Conservation (phyloP, 37 sponge, comb jelly and placozoan genomes). For the Axinella damicornis region DNA sequence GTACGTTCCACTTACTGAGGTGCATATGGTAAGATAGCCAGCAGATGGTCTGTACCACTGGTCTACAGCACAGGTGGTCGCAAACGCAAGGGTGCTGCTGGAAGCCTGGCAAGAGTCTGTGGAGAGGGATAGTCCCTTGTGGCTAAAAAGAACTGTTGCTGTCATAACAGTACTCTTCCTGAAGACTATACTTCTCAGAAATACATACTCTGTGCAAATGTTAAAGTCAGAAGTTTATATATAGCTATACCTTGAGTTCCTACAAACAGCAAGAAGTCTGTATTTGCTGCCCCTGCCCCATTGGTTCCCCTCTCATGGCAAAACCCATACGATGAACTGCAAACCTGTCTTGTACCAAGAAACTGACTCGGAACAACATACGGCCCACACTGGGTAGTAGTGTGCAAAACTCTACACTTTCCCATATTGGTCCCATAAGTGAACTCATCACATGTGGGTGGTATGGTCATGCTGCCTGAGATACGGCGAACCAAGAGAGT, state of each 20-base stretch:
- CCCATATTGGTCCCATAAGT: background rate
- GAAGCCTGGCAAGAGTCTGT: background rate
- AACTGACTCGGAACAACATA: background rate
- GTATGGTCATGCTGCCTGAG: background rate
- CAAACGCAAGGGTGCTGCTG: background rate
- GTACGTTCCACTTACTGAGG: background rate
- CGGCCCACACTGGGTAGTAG: slow-evolving; percentile 3
- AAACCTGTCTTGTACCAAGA: background rate
- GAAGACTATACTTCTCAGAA: too few species aligned
- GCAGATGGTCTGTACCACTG: slow-evolving; percentile 12
- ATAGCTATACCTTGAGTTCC: background rate
- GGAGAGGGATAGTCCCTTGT: background rate
- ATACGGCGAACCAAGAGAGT: slow-evolving; percentile 1
- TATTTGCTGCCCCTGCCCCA: background rate
- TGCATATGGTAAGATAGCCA: background rate
- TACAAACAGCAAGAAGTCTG: slow-evolving; percentile 28
- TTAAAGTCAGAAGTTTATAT: too few species aligned
- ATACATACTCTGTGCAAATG: too few species aligned
- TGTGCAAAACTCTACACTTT: background rate
- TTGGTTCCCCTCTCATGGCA: background rate
- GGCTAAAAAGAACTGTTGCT: too few species aligned
- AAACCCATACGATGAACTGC: too few species aligned
- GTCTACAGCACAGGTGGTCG: slow-evolving; percentile 3
- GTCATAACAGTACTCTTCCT: background rate
- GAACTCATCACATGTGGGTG: background rate